phyloP scores from a whole-genome alignment of 1,140 invertebrate species.

The Meteorus sp. region DNA sequence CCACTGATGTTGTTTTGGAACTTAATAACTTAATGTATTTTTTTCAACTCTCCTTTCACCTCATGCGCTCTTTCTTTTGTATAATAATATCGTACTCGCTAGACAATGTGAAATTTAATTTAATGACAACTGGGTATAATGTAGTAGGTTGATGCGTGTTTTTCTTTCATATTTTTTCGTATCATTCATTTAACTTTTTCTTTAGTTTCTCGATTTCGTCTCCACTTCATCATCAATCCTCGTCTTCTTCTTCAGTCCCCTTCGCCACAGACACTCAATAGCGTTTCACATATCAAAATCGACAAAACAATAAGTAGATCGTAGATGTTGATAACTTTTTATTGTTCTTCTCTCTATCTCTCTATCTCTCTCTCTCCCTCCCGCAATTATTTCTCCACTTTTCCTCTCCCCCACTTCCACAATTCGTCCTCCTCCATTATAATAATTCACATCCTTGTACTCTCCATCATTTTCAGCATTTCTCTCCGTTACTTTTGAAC shows the following conservation, averaged over 20 bases:
- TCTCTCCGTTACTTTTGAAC: not conserved
- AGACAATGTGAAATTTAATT: conserved; percentile 55
- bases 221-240: conserved; percentile 27
- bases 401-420: conserved; percentile 32
- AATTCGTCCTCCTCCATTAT: conserved; percentile 1
- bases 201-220: conserved; percentile 22
- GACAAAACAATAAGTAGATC: conserved; percentile 7
- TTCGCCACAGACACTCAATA: conserved; percentile 5
- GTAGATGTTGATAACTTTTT: conserved; percentile 2
- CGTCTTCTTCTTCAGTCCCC: conserved; percentile 20
- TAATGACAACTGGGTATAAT: conserved; percentile 51
- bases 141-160: conserved; percentile 42
- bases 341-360: conserved; percentile 13
- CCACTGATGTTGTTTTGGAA: conserved; percentile 45
- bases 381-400: conserved; percentile 13
- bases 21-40: conserved; percentile 47
- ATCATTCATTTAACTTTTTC: conserved; percentile 29
- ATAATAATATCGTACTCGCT: conserved; percentile 51
- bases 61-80: conserved; percentile 46
- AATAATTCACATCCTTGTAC: conserved; percentile 7
- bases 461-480: not conserved
- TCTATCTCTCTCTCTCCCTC: conserved; percentile 15
- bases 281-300: conserved; percentile 1
- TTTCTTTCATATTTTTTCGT: conserved; percentile 30
- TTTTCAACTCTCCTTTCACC: conserved; percentile 50